These are phyloP conservation scores for Patella caerulea DNA, from an alignment of 2,888 invertebrate species.

Conservation along the genomic window DNA sequence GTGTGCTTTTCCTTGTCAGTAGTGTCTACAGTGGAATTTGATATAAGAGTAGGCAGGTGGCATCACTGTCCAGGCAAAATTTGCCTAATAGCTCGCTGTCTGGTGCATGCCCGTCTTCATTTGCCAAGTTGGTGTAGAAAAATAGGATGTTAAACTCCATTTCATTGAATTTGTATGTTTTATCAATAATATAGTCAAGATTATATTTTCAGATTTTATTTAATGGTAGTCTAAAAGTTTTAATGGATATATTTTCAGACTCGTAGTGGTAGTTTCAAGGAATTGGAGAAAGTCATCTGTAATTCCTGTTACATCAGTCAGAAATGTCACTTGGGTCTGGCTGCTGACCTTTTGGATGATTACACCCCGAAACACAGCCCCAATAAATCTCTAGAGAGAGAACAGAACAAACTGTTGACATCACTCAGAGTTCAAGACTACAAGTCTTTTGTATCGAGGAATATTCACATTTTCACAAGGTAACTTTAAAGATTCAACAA, in stretches of 20 bases:
- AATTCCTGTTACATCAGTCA: conserved; percentile 59
- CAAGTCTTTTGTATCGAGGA: conserved; percentile 63
- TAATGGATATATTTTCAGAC: conserved; percentile 42
- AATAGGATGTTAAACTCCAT: no score
- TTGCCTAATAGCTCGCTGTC: no score
- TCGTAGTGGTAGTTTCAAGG: conserved; percentile 47
- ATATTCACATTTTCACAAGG: conserved; percentile 65
- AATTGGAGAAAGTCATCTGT: conserved; percentile 56
- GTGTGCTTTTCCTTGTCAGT: no score
- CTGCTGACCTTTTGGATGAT: conserved; percentile 62
- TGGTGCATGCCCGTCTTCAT: no score
- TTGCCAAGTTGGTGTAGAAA: no score
- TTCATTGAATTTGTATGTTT: no score
- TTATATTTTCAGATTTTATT: no score
- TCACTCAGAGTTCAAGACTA: conserved; percentile 47
- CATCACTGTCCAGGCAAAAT: no score
- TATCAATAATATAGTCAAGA: no score
- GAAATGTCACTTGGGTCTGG: conserved; percentile 63
- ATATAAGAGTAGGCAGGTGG: no score
- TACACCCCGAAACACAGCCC: conserved; percentile 53
- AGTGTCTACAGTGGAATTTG: no score
- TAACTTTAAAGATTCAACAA: conserved; percentile 28
- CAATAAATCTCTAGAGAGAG: conserved; percentile 38
- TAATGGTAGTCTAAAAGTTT: no score
- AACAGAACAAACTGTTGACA: conserved; percentile 46